phyloP scores from a whole-genome alignment of 2,797 vertebrate species.

The Rhincodon typus region DNA sequence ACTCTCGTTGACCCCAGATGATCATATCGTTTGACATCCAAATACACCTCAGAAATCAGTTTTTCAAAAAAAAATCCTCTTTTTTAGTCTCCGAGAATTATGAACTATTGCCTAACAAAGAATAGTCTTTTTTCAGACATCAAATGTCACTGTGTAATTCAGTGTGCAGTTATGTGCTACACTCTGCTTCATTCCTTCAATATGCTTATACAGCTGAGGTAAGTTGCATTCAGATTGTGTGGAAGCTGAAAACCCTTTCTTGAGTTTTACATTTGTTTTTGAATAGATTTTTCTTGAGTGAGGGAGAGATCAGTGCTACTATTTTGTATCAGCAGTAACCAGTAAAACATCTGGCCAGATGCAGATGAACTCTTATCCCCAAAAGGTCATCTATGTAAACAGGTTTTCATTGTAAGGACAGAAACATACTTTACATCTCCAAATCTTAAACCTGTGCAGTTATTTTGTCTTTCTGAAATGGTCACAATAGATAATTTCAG shows the following conservation, averaged over 20 bases:
- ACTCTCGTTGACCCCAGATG: background rate
- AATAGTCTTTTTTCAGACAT: background rate
- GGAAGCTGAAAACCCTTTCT: no score
- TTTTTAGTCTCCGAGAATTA: conserved; percentile 43
- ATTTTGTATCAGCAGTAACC: background rate
- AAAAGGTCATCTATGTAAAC: background rate
- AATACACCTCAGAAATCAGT: background rate
- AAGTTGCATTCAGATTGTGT: no score
- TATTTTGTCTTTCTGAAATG: background rate
- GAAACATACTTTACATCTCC: background rate
- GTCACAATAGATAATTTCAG: background rate
- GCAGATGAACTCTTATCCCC: background rate
- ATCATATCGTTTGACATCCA: background rate
- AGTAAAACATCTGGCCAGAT: background rate
- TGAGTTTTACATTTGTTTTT: background rate
- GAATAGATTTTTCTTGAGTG: background rate
- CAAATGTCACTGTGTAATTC: no score
- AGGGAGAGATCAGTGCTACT: background rate
- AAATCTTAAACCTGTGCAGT: background rate
- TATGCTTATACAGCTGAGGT: no score
- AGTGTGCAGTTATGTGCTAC: no score
- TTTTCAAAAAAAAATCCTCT: no score
- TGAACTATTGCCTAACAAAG: conserved; percentile 36
- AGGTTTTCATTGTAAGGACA: no score
- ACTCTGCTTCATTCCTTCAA: no score